These are phyloP conservation scores for Meganola albula DNA, from an alignment of 2,888 invertebrate species.

Conservation along the genomic window DNA sequence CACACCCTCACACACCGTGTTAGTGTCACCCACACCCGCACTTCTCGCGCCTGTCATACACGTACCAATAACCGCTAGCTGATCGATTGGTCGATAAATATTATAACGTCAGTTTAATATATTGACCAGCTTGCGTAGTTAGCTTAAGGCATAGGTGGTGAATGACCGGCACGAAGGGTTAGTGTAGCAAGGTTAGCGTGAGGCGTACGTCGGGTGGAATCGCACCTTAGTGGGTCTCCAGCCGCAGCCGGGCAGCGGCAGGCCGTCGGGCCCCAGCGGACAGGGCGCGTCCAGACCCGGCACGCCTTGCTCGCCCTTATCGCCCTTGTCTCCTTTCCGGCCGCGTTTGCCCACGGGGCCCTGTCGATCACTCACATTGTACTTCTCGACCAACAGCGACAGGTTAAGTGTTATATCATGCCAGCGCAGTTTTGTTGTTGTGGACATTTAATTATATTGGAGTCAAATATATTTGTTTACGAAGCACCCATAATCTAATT, in stretches of 20 bases:
- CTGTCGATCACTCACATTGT: constrained; percentile 63
- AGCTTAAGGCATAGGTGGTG: no score
- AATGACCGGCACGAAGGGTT: no score
- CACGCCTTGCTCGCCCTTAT: constrained; percentile 96
- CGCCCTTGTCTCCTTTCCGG: constrained; percentile 93
- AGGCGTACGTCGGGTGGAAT: constrained; percentile 4
- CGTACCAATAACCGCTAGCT: no score
- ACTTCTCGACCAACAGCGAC: constrained; percentile 11
- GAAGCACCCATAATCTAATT: no score
- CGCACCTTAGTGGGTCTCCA: constrained; percentile 92
- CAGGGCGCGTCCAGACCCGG: constrained; percentile 99
- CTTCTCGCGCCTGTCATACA: background rate
- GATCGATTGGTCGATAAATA: no score
- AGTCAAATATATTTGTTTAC: no score
- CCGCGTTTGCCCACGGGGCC: constrained; percentile 94
- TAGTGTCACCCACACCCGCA: background rate
- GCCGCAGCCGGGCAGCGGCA: constrained; percentile 97
- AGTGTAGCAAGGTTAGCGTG: no score
- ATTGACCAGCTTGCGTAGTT: no score
- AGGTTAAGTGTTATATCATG: constrained; percentile 3
- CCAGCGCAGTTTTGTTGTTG: no score
- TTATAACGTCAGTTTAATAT: no score
- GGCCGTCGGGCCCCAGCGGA: constrained; percentile 95
- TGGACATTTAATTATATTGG: no score
- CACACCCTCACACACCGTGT: constrained; percentile 26